phyloP scores from a whole-genome alignment of 2,113 vertebrate species.

The Fulmarus glacialis region DNA sequence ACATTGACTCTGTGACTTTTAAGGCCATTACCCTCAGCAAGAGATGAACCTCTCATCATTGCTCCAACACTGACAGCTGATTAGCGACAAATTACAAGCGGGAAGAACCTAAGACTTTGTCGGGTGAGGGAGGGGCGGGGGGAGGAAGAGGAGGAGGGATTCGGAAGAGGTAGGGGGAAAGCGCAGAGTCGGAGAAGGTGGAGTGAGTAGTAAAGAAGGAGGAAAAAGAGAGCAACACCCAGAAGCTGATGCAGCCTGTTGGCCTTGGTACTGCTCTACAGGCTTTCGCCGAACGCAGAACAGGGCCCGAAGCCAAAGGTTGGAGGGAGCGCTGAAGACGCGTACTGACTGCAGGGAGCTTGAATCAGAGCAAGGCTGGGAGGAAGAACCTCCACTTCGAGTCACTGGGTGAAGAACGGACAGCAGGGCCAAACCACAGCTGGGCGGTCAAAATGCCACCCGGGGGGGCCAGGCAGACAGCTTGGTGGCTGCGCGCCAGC shows the following conservation, averaged over 20 bases:
- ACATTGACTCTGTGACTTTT: slow-evolving; percentile 99
- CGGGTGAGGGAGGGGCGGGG: slow-evolving; percentile 23
- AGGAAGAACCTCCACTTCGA: neutral
- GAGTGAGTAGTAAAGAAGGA: neutral
- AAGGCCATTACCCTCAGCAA: slow-evolving; percentile 97
- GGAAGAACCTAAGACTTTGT: slow-evolving; percentile 79
- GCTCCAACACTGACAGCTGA: slow-evolving; percentile 93
- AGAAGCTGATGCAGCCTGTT: neutral
- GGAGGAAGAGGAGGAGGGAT: neutral
- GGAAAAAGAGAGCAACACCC: neutral
- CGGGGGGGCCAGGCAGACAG: neutral
- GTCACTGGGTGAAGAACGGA: neutral
- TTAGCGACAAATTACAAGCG: slow-evolving; percentile 98
- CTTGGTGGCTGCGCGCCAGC: neutral
- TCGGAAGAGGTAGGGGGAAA: neutral
- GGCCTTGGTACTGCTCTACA: neutral
- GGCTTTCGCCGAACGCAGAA: neutral
- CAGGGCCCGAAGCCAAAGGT: neutral
- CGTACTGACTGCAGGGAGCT: neutral
- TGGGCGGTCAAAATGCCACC: neutral
- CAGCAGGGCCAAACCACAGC: neutral
- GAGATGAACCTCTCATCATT: slow-evolving; percentile 93
- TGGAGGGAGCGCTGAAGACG: neutral
- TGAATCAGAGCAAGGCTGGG: neutral
- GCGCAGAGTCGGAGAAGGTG: neutral